Conservation (phyloP, 2,797 vertebrate species). For the Mycteria americana region DNA sequence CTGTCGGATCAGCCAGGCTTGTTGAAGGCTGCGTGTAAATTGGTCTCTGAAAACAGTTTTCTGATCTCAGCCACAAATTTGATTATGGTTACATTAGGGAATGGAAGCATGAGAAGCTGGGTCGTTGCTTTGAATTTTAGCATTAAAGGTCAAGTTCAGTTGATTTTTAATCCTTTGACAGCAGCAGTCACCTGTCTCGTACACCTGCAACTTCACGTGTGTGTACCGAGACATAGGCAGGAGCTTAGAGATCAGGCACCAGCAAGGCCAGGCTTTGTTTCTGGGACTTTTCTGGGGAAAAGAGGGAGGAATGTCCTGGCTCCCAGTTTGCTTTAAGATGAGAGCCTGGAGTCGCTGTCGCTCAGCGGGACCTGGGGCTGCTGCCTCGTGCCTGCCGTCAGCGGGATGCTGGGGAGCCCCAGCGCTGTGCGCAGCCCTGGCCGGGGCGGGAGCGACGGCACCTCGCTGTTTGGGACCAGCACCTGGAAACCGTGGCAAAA, state of each 20-base stretch:
- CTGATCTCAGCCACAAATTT: background rate
- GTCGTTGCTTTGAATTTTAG: constrained; percentile 10
- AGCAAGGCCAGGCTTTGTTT: background rate
- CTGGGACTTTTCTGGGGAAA: background rate
- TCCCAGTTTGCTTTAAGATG: background rate
- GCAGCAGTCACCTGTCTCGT: background rate
- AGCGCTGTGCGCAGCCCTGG: rapidly evolving
- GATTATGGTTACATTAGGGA: constrained; percentile 33
- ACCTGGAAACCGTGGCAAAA: background rate
- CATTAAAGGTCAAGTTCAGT: constrained; percentile 41
- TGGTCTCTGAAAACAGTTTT: constrained; percentile 13
- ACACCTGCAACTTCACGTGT: constrained; percentile 11
- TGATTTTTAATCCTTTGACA: constrained; percentile 45
- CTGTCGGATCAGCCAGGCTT: background rate
- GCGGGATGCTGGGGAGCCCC: background rate
- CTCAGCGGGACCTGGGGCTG: background rate
- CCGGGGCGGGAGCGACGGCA: rapidly evolving
- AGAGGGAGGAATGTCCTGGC: background rate
- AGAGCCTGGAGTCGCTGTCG: background rate
- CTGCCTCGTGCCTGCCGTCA: background rate
- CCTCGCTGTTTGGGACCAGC: background rate
- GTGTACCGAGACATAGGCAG: background rate
- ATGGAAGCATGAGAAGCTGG: background rate
- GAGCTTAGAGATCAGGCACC: background rate
- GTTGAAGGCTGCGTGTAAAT: background rate